Evolutionary conservation across 2,797 vertebrate genomes (phyloP).

Genomic region (Geotrypetes seraphini): DNA sequence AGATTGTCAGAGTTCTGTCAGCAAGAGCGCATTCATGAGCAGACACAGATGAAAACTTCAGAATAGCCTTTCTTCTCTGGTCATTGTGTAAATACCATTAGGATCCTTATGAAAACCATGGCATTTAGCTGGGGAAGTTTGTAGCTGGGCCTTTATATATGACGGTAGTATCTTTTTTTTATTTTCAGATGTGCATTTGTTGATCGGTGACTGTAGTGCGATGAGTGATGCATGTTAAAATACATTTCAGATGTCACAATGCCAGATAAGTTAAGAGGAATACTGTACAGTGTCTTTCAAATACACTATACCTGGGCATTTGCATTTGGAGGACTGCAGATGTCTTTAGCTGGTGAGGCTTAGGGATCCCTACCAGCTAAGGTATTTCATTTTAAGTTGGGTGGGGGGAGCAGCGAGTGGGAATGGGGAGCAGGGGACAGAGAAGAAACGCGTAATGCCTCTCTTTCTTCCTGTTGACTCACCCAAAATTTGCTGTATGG

Average conservation of each 20-base stretch:
- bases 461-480: no score
- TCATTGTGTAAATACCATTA: conserved; percentile 21
- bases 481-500: no score
- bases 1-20: conserved; percentile 28
- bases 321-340: no score
- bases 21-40: conserved; percentile 14
- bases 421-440: no score
- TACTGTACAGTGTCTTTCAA: conserved; percentile 1
- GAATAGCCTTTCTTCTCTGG: conserved; percentile 11
- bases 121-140: conserved; percentile 6
- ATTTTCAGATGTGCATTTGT: not conserved
- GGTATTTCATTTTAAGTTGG: no score
- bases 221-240: conserved; percentile 6
- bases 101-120: conserved; percentile 15
- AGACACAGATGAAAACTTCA: conserved; percentile 33
- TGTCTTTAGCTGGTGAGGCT: no score
- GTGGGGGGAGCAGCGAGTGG: no score
- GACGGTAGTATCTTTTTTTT: conserved; percentile 3
- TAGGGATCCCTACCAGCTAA: no score
- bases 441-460: no score
- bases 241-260: conserved; percentile 1
- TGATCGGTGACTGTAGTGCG: conserved; percentile 2
- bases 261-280: conserved; percentile 4
- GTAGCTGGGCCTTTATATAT: conserved; percentile 20
- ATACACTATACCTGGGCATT: no score